These are phyloP conservation scores for Morpho helenor DNA, from an alignment of 2,888 invertebrate species.

Conservation along the genomic window DNA sequence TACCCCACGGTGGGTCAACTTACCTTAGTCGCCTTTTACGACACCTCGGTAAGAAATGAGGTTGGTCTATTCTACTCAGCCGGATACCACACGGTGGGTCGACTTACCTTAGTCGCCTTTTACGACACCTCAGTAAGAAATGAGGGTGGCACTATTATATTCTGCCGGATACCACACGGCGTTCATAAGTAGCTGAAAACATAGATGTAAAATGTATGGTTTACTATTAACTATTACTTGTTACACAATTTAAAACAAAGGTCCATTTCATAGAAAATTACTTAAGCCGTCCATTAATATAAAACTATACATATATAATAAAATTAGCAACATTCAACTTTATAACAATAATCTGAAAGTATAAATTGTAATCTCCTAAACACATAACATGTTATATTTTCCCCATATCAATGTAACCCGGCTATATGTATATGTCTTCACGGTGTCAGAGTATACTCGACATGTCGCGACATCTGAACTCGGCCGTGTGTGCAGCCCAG, in stretches of 20 bases:
- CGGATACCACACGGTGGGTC: no score
- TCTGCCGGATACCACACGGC: no score
- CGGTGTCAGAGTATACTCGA: constrained; percentile 11
- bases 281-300: constrained; percentile 5
- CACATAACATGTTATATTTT: constrained; percentile 10
- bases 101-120: no score
- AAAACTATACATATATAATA: not conserved
- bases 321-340: not conserved
- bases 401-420: constrained; percentile 17
- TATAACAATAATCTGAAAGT: not conserved
- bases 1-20: no score
- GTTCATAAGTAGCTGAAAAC: no score
- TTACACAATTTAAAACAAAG: not conserved
- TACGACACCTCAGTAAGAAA: no score
- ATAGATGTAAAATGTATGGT: no score
- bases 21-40: no score
- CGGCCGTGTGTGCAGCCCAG: constrained; percentile 36
- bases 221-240: constrained; percentile 1
- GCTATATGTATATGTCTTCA: constrained; percentile 10
- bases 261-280: not conserved
- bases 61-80: no score
- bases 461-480: constrained; percentile 22
- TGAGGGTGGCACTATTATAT: no score
- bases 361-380: not conserved
- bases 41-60: no score